A percentile compares a stretch with the other conserved stretches of the same genome.
Evolutionary conservation across 2,888 invertebrate genomes (phyloP).

Genomic region (Onchidella celtica): DNA sequence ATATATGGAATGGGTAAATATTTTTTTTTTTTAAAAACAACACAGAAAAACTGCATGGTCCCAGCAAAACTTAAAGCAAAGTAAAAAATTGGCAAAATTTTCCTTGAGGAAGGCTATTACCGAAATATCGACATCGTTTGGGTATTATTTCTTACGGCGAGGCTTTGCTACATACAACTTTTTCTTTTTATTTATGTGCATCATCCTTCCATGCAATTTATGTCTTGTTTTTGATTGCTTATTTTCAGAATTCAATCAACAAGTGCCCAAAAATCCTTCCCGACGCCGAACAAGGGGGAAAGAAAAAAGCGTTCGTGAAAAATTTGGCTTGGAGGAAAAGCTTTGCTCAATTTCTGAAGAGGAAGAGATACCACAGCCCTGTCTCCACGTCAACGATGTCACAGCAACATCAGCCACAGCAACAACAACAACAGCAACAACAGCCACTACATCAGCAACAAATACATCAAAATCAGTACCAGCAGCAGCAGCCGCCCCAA

Average conservation of each 20-base stretch:
- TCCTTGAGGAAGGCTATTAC: too few relatives aligned
- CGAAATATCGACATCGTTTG: too few relatives aligned
- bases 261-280: constrained; percentile 30
- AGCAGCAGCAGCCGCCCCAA: not conserved
- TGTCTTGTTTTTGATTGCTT: too few relatives aligned
- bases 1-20: too few relatives aligned
- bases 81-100: too few relatives aligned
- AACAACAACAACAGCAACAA: constrained; percentile 23
- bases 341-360: constrained; percentile 72
- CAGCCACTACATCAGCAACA: constrained; percentile 58
- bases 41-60: too few relatives aligned
- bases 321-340: constrained; percentile 70
- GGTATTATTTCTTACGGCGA: too few relatives aligned
- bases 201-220: too few relatives aligned
- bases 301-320: constrained; percentile 54
- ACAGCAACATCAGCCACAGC: not conserved
- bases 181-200: too few relatives aligned
- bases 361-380: constrained; percentile 60
- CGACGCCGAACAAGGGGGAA: constrained; percentile 33
- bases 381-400: constrained; percentile 36
- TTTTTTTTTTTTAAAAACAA: too few relatives aligned
- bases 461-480: constrained; percentile 41
- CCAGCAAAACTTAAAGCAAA: too few relatives aligned
- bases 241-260: constrained; percentile 44
- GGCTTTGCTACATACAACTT: too few relatives aligned